A percentile compares a stretch with the other conserved stretches of the same genome.
These are phyloP conservation scores for Romanogobio albipinnatus DNA, from an alignment of 2,113 vertebrate genomes.

Conservation along the genomic window DNA sequence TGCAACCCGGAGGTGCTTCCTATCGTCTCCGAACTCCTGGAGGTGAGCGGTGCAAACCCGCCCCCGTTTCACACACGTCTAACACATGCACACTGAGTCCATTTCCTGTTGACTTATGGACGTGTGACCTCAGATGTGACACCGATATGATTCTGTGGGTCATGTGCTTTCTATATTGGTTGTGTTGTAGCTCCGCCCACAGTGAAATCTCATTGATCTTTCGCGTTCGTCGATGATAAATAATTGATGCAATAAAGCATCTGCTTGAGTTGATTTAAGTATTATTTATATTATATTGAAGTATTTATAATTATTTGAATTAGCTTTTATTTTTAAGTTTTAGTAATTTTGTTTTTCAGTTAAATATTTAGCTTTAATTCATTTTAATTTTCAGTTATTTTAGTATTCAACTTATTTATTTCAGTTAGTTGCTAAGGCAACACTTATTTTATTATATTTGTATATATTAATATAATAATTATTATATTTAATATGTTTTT, in stretches of 20 bases:
- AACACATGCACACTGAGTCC: too few species aligned
- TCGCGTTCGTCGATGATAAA: not conserved
- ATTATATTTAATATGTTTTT: too few species aligned
- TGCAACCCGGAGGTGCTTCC: slow-evolving; percentile 91
- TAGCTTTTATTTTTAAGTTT: not conserved
- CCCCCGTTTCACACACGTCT: too few species aligned
- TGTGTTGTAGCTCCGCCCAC: not conserved
- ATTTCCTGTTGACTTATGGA: too few species aligned
- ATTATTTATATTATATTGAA: not conserved
- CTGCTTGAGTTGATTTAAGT: too few species aligned
- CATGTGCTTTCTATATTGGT: not conserved
- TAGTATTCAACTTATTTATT: not conserved
- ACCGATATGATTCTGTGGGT: not conserved
- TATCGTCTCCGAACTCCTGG: slow-evolving; percentile 90
- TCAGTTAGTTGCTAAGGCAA: too few species aligned
- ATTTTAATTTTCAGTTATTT: not conserved
- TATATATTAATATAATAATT: too few species aligned
- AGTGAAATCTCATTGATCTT: not conserved
- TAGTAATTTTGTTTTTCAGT: not conserved
- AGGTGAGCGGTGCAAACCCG: slow-evolving; percentile 76
- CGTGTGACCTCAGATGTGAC: too few species aligned
- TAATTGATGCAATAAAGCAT: not conserved
- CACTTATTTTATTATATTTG: too few species aligned
- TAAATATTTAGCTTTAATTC: not conserved
- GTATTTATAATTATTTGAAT: not conserved